Percentiles rank a stretch among this genome's conserved stretches.
Evolutionary conservation across 1,140 invertebrate species (phyloP).

Genomic region (Trissolcus basalis): DNA sequence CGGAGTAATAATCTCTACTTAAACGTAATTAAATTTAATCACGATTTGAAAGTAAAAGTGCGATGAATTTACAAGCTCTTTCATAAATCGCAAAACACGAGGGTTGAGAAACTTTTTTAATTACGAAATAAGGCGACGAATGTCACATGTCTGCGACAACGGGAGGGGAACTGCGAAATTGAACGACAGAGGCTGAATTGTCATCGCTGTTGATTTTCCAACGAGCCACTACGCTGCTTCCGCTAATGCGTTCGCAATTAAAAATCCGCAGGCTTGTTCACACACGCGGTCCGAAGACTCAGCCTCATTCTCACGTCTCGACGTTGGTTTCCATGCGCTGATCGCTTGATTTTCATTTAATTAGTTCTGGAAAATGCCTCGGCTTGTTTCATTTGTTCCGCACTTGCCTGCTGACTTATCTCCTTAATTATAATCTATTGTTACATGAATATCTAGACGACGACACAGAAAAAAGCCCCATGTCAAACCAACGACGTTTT

Average conservation of each 20-base stretch:
- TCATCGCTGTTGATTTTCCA: constrained; percentile 13
- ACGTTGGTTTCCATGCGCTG: constrained; percentile 54
- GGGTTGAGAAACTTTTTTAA: constrained; percentile 27
- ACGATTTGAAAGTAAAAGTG: constrained; percentile 38
- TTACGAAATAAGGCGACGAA: constrained; percentile 33
- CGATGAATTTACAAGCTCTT: constrained; percentile 9
- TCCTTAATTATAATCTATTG: constrained; percentile 61
- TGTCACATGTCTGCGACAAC: constrained; percentile 1
- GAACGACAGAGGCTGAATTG: constrained; percentile 3
- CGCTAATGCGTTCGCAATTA: constrained; percentile 58
- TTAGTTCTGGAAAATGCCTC: constrained; percentile 59
- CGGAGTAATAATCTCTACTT: background rate
- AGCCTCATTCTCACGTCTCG: constrained; percentile 71
- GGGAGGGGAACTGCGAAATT: constrained; percentile 9
- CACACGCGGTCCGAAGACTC: constrained; percentile 57
- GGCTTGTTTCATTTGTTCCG: constrained; percentile 59
- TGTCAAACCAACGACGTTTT: constrained; percentile 52
- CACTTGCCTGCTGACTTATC: constrained; percentile 51
- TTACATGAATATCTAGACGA: constrained; percentile 53
- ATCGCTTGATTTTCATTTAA: constrained; percentile 65
- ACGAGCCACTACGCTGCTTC: constrained; percentile 30
- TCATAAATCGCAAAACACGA: constrained; percentile 18
- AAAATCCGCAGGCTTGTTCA: constrained; percentile 55
- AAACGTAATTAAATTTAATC: constrained; percentile 3
- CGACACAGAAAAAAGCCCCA: constrained; percentile 53